These are phyloP conservation scores for Cephus rjabovi DNA, from an alignment of 2,888 invertebrate species.

Conservation along the genomic window DNA sequence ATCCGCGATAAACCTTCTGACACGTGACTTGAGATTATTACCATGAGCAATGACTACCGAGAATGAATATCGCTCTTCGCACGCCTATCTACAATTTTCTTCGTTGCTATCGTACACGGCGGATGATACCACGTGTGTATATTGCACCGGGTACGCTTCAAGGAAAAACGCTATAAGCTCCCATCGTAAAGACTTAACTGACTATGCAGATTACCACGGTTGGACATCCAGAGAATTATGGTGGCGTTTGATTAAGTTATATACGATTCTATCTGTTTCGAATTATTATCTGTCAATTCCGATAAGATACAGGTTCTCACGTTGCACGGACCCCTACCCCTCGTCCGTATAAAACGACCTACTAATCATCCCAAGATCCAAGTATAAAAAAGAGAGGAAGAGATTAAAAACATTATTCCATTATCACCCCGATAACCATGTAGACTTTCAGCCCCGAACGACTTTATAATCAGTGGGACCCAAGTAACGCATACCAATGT, in stretches of 20 bases:
- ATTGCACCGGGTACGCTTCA: not conserved
- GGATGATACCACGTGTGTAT: not conserved
- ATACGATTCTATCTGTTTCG: not conserved
- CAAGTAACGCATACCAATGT: not conserved
- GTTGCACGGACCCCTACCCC: not conserved
- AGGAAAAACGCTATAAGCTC: not conserved
- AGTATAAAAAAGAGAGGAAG: not conserved
- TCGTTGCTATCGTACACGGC: not conserved
- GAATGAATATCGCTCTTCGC: not conserved
- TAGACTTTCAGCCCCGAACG: not conserved
- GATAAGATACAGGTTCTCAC: not conserved
- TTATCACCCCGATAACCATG: not conserved
- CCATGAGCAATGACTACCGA: not conserved
- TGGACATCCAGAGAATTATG: not conserved
- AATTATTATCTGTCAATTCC: not conserved
- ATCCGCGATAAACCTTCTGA: not conserved
- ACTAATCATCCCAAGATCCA: not conserved
- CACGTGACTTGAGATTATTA: not conserved
- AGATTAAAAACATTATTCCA: not conserved
- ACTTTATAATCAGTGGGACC: not conserved
- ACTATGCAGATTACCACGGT: not conserved
- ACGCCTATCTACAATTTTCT: not conserved
- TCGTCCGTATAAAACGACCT: not conserved
- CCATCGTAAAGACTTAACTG: not conserved
- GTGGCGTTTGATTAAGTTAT: not conserved